Evolutionary conservation across 2,888 invertebrate genomes (phyloP), one percentile per base, ranked within the genome.

Genomic region (Tetanocera ferruginea): DNA sequence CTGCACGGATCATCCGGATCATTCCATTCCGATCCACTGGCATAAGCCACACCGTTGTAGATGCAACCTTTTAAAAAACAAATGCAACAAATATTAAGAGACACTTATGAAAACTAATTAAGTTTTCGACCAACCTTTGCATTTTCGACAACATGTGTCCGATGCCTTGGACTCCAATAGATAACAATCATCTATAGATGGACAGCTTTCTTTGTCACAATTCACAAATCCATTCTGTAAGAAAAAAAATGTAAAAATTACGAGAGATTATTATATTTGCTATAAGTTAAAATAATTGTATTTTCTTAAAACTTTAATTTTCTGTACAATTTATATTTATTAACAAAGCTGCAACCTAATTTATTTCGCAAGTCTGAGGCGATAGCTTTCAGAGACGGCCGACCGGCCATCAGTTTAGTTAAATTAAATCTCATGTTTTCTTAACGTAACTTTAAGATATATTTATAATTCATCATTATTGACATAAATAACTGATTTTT

Each of bases 171-270:
- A 83, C 78, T 90, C 89, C 76, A 90, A 91, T 89, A 96, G 93
- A 85, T 95, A 96, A 86, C 97, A 97, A 82, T 96, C 96, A 83
- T 96, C 95, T 86, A 94, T 93, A 84, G 93, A 92, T 76, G 96
- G 96, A 89, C 98, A 98, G 89, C 92, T 91, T 89, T 91, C 93
- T 85, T 93, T 93, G 82, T 93, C 92, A 87, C 97, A 97, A 90
- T 96, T 95, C 73, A 97, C 96, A 88, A 94, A 95, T 72, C 96
- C 95, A 91, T 95, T 95, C 96, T 97, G 93, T 17, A 92, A 92
- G 84, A 79, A 86, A n/a, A n/a, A n/a, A n/a, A n/a, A n/a, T n/a
- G n/a, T n/a, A n/a, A n/a, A n/a, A n/a, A n/a, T n/a, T n/a, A n/a
- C n/a, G n/a, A n/a, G n/a, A n/a, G n/a, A n/a, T n/a, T n/a, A n/a